Evolutionary conservation across 2,888 invertebrate genomes (phyloP), one percentile per base, ranked within the genome.

Genomic region (Stenchaetothrips biformis): DNA sequence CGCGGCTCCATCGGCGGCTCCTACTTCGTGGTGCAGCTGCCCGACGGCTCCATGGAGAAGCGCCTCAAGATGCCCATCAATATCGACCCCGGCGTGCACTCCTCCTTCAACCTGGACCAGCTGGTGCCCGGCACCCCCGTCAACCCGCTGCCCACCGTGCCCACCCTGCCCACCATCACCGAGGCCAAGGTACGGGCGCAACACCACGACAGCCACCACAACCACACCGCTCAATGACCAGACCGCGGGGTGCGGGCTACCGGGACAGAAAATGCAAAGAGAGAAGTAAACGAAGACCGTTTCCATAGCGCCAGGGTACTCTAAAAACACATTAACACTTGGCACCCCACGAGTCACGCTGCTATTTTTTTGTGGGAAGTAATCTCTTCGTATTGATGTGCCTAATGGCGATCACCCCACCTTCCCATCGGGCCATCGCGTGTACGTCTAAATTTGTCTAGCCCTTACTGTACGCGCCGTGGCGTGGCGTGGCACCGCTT

Each of bases 31-130:
- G 96, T 96, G 3, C 95, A 96, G 85, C 88, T 96, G 83, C 95
- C 95, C 3, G 96, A 97, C 85, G 96, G 96, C 82, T 94, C 94
- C 21, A 94, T 95, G 93, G 96, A 96, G 86, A 93, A 93, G 85
- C 90, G 96, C 85, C 89, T 94, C 89, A 96, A 96, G 89, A 93
- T 95, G 91, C 95, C 96, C 49, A 89, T 96, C 82, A 97, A 97
- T 88, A 92, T 95, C 82, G 97, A 97, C 88, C 96, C 97, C 7
- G 97, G 97, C 80, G 97, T 96, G 79, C 97, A 97, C 87, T 97
- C 96, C 81, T 95, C 95, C 85, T 90, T 97, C 85, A 95, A 95
- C 87, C 89, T 97, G 85, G 96, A 96, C 87, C 92, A 94, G 86
- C 88, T 94, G 85, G 93, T 92, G 81, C 88, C 89, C 84, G 89